These are phyloP conservation scores for Eurois occulta DNA, from an alignment of 2,888 invertebrate genomes.

Conservation along the genomic window DNA sequence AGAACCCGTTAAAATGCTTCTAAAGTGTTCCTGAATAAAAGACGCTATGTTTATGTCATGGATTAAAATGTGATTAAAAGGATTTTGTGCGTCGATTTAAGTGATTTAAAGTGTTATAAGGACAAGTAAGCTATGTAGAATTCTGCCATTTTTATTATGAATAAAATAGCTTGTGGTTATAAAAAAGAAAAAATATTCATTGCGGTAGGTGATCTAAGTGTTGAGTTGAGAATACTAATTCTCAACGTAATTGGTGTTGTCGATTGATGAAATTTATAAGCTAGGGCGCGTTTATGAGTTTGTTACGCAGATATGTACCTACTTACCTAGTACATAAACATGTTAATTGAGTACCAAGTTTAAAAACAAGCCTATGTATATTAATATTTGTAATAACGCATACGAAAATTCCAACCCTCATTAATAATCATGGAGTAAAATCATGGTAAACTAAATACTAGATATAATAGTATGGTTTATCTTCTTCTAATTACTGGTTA, in stretches of 20 bases:
- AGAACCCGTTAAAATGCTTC: neutral
- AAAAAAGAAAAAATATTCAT: neutral
- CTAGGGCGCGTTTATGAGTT: neutral
- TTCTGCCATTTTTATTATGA: neutral
- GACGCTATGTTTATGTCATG: neutral
- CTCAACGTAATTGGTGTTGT: conserved; percentile 6
- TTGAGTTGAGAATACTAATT: neutral
- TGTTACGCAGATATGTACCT: neutral
- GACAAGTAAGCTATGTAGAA: conserved; percentile 3
- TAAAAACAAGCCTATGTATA: neutral
- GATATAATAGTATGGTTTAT: neutral
- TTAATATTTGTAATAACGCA: conserved; percentile 11
- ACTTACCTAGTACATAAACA: neutral
- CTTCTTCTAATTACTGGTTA: neutral
- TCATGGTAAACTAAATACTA: neutral
- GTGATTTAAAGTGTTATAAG: conserved; percentile 10
- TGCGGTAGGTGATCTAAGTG: neutral
- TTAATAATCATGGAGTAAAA: neutral
- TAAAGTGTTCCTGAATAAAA: neutral
- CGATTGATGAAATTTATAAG: conserved; percentile 6
- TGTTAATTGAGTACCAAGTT: neutral
- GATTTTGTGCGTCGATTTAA: neutral
- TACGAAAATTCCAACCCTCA: neutral
- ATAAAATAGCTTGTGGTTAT: neutral
- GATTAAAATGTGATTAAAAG: neutral